These are phyloP conservation scores for Furcifer pardalis DNA, from an alignment of 2,797 vertebrate genomes.

Conservation along the genomic window DNA sequence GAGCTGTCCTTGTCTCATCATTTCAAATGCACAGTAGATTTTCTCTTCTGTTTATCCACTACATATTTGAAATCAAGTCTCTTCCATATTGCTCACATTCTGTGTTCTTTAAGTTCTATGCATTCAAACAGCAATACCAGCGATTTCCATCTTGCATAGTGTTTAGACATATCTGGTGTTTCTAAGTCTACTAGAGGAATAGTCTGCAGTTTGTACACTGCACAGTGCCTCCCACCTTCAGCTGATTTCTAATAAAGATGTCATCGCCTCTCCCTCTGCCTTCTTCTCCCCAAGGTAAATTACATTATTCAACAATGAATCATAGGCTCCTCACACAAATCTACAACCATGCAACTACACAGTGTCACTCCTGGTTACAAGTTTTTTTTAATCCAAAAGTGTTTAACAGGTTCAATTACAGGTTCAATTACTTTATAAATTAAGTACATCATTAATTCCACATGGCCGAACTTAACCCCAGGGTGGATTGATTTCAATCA, in stretches of 20 bases:
- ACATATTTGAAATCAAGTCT: neutral
- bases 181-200: neutral
- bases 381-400: neutral
- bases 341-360: neutral
- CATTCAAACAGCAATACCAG: constrained; percentile 37
- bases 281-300: rapidly evolving
- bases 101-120: constrained; percentile 36
- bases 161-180: constrained; percentile 28
- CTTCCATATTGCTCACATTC: constrained; percentile 31
- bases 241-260: neutral
- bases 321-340: neutral
- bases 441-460: neutral
- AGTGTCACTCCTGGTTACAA: neutral
- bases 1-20: neutral
- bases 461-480: neutral
- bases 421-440: neutral
- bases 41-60: constrained; percentile 1
- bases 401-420: neutral
- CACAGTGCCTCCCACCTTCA: neutral
- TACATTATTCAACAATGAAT: rapidly evolving
- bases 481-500: neutral
- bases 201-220: neutral
- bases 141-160: constrained; percentile 47
- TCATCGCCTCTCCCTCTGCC: neutral
- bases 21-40: constrained; percentile 27